Conservation (phyloP, 35 echinoderm and acorn worm species). For the Ophioderma brevispina region DNA sequence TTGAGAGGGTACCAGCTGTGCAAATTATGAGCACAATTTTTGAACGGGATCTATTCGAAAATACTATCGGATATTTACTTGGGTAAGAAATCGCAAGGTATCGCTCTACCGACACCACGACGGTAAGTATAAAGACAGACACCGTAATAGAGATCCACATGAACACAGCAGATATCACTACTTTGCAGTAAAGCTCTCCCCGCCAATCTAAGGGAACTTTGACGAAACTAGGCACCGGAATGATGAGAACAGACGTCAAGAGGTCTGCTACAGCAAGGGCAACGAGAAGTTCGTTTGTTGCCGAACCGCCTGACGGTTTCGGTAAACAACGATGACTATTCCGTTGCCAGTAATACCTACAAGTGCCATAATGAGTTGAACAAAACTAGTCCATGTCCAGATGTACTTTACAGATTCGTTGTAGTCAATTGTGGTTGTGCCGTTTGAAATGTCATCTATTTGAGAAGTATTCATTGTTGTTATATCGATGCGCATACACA, state of each 20-base stretch:
- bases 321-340: constrained; percentile 13
- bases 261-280: constrained; percentile 36
- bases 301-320: not conserved
- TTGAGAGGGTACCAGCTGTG: constrained; percentile 13
- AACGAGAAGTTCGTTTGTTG: constrained; percentile 23
- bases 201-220: not conserved
- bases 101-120: constrained; percentile 50
- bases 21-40: constrained; percentile 22
- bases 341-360: constrained; percentile 17
- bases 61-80: constrained; percentile 24
- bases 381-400: constrained; percentile 21
- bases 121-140: not conserved
- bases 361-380: not conserved
- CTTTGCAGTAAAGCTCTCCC: not conserved
- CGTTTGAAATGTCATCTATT: no score
- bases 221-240: not conserved
- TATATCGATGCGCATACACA: no score
- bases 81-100: constrained; percentile 63
- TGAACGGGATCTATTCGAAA: constrained; percentile 19
- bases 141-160: not conserved
- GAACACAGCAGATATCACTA: not conserved
- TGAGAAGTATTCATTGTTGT: no score
- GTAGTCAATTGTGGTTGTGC: no score
- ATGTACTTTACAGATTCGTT: not conserved
- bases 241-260: constrained; percentile 23